Evolutionary conservation across 2,797 vertebrate genomes (phyloP).

Genomic region (Halcyon badia): DNA sequence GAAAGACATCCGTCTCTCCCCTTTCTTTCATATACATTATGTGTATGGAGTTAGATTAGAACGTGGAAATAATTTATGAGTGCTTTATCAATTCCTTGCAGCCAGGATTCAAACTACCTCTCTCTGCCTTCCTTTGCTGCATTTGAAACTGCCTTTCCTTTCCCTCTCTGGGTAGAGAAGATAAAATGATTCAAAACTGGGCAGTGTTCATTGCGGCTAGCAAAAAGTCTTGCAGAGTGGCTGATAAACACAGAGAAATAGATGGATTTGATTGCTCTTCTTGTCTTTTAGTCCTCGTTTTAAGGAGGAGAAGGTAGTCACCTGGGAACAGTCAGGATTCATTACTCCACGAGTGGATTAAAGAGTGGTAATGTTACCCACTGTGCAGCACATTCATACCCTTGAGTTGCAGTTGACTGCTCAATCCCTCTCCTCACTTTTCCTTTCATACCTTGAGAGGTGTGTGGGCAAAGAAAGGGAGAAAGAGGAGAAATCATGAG

Average conservation of each 20-base stretch:
- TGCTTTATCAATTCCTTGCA: neutral
- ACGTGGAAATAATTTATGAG: neutral
- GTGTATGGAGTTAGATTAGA: neutral
- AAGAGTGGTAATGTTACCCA: accelerated
- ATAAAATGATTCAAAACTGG: neutral
- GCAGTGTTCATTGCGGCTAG: neutral
- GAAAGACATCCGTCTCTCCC: neutral
- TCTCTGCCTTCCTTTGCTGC: neutral
- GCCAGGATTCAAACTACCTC: neutral
- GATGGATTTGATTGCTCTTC: accelerated
- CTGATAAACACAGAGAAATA: neutral
- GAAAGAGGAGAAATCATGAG: neutral
- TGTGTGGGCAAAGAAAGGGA: neutral
- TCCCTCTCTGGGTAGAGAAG: neutral
- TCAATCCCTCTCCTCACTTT: neutral
- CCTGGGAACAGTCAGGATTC: neutral
- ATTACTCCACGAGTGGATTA: accelerated
- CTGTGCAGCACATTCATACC: neutral
- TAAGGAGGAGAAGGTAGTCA: neutral
- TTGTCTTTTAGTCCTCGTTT: neutral
- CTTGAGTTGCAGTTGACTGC: neutral
- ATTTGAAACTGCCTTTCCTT: neutral
- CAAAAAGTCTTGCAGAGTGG: neutral
- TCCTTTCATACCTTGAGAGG: too few species aligned
- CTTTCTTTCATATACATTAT: neutral